Conservation (phyloP, 2,888 invertebrate genomes). For the Drosophila sordidula region DNA sequence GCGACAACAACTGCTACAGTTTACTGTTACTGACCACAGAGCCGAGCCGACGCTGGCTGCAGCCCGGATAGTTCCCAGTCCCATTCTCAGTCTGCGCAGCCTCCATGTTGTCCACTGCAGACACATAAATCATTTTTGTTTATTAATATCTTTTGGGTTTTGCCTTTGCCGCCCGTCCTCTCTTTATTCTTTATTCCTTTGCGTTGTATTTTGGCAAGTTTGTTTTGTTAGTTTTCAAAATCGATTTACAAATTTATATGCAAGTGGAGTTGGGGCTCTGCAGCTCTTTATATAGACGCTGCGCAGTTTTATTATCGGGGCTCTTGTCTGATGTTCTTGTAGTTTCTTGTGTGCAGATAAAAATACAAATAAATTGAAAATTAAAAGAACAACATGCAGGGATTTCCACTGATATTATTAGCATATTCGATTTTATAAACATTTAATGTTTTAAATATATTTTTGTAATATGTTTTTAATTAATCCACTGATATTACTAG, state of each 20-base stretch:
- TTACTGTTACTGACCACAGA: conserved; percentile 43
- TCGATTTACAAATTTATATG: conserved; percentile 67
- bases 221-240: conserved; percentile 71
- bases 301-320: conserved; percentile 10
- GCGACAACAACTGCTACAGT: conserved; percentile 49
- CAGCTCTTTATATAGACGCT: conserved; percentile 15
- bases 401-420: neutral
- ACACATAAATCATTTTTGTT: conserved; percentile 75
- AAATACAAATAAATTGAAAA: conserved; percentile 29
- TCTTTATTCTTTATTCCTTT: neutral
- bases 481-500: neutral
- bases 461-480: no score
- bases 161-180: conserved; percentile 20
- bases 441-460: neutral
- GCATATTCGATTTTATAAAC: no score
- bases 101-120: conserved; percentile 45
- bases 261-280: conserved; percentile 32
- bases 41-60: conserved; percentile 4
- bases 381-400: neutral
- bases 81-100: conserved; percentile 20
- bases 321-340: neutral
- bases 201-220: conserved; percentile 58
- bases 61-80: conserved; percentile 28
- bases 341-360: conserved; percentile 22
- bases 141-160: conserved; percentile 66